These are phyloP conservation scores for Hanleya hanleyi DNA, from an alignment of 2,888 invertebrate genomes.

Conservation along the genomic window DNA sequence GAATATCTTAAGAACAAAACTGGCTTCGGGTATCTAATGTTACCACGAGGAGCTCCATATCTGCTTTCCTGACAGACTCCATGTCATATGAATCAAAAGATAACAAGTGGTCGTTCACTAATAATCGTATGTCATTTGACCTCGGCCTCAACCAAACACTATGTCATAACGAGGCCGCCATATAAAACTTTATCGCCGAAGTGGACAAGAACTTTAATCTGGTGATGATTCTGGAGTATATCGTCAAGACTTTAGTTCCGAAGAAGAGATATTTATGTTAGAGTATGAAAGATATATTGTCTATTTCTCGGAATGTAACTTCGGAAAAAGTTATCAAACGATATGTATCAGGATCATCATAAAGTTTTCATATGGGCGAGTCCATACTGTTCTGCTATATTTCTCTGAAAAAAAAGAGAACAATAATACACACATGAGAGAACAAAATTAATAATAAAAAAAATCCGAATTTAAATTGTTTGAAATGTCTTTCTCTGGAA, in stretches of 20 bases:
- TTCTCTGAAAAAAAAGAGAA: too few species aligned
- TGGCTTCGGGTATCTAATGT: background rate
- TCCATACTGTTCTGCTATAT: too few species aligned
- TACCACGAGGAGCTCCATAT: conserved; percentile 18
- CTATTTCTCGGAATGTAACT: conserved; percentile 39
- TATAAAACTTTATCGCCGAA: conserved; percentile 30
- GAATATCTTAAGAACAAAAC: conserved; percentile 24
- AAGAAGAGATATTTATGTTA: conserved; percentile 50
- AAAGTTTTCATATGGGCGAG: too few species aligned
- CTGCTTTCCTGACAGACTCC: conserved; percentile 6
- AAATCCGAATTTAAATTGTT: too few species aligned
- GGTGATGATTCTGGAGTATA: conserved; percentile 52
- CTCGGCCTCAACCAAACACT: background rate
- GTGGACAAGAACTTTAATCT: conserved; percentile 45
- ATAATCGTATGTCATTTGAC: conserved; percentile 32
- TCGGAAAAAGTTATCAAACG: background rate
- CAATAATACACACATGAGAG: too few species aligned
- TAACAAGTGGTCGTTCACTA: conserved; percentile 21
- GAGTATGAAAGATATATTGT: conserved; percentile 48
- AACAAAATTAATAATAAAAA: too few species aligned
- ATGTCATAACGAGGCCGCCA: background rate
- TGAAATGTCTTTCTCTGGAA: too few species aligned
- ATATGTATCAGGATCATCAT: too few species aligned
- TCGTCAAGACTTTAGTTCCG: conserved; percentile 52
- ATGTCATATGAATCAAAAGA: background rate